phyloP scores from a whole-genome alignment of 1,140 invertebrate species.

The Dendroctonus valens region DNA sequence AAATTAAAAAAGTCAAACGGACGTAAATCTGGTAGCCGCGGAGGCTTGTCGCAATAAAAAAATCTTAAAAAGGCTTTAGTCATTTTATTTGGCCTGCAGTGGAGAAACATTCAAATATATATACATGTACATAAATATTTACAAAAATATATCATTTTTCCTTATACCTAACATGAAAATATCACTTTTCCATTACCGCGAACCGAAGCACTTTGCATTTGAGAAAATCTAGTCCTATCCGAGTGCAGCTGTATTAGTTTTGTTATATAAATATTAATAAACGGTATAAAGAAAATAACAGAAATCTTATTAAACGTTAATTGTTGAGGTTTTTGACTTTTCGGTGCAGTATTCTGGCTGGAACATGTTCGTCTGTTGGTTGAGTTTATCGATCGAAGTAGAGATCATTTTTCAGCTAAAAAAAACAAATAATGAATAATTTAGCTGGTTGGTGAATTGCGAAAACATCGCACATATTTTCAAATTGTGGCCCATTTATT shows the following conservation, averaged over 20 bases:
- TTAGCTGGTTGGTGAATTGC: too few species aligned
- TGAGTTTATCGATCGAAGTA: constrained; percentile 29
- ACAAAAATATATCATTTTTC: constrained; percentile 19
- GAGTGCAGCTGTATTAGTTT: too few species aligned
- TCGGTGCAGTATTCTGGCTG: constrained; percentile 12
- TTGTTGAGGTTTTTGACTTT: too few species aligned
- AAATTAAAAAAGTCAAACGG: too few species aligned
- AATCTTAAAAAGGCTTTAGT: constrained; percentile 2
- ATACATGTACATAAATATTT: constrained; percentile 6
- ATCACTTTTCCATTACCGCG: constrained; percentile 18
- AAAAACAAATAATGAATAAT: constrained; percentile 7
- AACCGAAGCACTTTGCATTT: background rate
- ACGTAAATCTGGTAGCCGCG: too few species aligned
- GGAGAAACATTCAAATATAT: constrained; percentile 1
- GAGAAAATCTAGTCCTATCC: too few species aligned
- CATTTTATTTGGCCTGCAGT: background rate
- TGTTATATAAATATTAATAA: too few species aligned
- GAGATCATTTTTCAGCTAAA: constrained; percentile 36
- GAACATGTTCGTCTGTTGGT: constrained; percentile 16
- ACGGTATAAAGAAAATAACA: too few species aligned
- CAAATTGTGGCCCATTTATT: too few species aligned
- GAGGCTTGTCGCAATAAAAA: too few species aligned
- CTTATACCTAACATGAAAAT: constrained; percentile 16
- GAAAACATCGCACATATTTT: too few species aligned
- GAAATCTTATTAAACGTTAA: too few species aligned